Base-by-base conservation (phyloP, 2,113 vertebrate genomes). In the Paramisgurnus dabryanus region DNA sequence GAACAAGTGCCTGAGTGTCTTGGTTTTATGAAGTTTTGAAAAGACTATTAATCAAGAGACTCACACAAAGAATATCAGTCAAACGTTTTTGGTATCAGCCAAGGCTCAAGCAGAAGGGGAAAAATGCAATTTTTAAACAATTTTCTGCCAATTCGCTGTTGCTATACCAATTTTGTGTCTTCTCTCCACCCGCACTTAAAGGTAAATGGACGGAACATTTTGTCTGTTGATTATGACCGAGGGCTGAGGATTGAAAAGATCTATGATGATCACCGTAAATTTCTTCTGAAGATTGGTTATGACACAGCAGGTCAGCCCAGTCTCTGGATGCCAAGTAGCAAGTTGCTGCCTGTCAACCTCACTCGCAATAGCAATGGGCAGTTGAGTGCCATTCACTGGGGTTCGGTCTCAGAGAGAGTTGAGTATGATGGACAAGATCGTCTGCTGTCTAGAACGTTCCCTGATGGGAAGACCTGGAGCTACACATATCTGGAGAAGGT, bases 401-500 rank as follows among this genome's bases (percentile, higher is more conserved):
- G 98, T 7, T 93, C 96, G 0, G 96, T 96, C 3, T 95, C 94
- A 1, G 96, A 99, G 88, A 95, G 94, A 80, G 92, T 97, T 0
- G 97, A 98, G 80, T 97, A 98, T 40, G 97, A 99, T 17, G 90
- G 89, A 39, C 97, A 98, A 85, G 96, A 97, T 15, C 95, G 97
- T 27, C 92, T 99, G 58, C 93, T 97, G 15, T 96, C 97, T 27
- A 92, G 95, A 76, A 94, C 96, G 85, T 99, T 99, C 85, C 96
- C 97, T 10, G 97, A 99, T 81, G 97, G 97, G 13, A 98, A 98
- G 92, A 98, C 95, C 0, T 99, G 98, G 98, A 99, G 96, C 83
- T 99, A 98, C 92, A 99, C 97, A 0, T 98, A 99, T 83, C 87
- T 99, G 80, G 98, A 99, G 89, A 97, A 98, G 96, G 98, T 99